Evolutionary conservation across 2,797 vertebrate genomes (phyloP).

Genomic region (Sarcoramphus papa): DNA sequence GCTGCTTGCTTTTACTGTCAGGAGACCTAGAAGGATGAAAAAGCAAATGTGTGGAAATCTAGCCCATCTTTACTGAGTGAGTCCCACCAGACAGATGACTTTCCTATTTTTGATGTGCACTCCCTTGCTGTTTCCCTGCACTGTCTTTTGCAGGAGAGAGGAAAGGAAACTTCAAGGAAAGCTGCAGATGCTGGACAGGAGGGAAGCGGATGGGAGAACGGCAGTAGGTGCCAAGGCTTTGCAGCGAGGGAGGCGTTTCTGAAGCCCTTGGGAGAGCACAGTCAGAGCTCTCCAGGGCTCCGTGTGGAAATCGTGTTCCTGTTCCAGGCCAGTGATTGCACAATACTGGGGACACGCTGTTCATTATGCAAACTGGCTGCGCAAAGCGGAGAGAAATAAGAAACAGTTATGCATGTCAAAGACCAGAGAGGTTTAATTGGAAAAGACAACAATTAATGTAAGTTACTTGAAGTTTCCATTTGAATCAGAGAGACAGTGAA

Average conservation of each 20-base stretch:
- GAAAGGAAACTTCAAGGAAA: background rate
- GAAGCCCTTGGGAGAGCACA: background rate
- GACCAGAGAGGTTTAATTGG: slow-evolving; percentile 31
- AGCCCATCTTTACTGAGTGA: background rate
- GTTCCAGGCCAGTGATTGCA: background rate
- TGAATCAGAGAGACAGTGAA: background rate
- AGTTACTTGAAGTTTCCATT: slow-evolving; percentile 19
- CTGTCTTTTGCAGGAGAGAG: background rate
- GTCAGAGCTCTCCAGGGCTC: background rate
- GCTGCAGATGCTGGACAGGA: background rate
- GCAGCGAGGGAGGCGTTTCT: background rate
- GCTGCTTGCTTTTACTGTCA: background rate
- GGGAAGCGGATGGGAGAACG: background rate
- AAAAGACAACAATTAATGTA: slow-evolving; percentile 13
- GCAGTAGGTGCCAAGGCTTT: background rate
- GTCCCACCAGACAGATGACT: slow-evolving; percentile 39
- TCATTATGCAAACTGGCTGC: background rate
- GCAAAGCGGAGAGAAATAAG: background rate
- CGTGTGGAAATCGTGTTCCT: background rate
- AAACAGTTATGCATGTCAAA: slow-evolving; percentile 2
- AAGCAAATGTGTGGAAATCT: background rate
- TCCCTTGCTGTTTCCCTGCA: background rate
- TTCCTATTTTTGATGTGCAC: background rate
- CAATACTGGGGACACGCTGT: background rate
- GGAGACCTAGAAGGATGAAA: background rate